Evolutionary conservation across 2,888 invertebrate species (phyloP).

Genomic region (Tetanocera ferruginea): DNA sequence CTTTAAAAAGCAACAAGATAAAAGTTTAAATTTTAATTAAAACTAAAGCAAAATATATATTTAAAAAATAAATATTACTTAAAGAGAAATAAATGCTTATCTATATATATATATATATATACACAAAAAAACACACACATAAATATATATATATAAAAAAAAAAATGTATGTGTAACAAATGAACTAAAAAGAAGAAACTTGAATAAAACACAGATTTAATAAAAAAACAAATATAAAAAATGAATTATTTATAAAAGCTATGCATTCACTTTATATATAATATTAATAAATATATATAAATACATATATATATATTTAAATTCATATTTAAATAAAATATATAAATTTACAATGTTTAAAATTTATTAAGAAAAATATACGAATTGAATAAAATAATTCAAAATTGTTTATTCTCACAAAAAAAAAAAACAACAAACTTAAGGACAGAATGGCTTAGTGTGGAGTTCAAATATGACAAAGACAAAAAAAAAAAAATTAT

Average conservation of each 20-base stretch:
- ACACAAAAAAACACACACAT: constrained; percentile 27
- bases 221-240: constrained; percentile 15
- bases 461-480: too few relatives aligned
- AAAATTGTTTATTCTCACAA: constrained; percentile 22
- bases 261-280: constrained; percentile 28
- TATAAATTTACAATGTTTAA: constrained; percentile 45
- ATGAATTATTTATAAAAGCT: constrained; percentile 24
- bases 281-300: constrained; percentile 31
- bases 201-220: constrained; percentile 28
- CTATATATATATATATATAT: constrained; percentile 39
- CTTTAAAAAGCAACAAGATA: constrained; percentile 27
- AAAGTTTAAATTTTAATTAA: constrained; percentile 31
- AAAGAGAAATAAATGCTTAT: constrained; percentile 32
- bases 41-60: constrained; percentile 32
- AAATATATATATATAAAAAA: constrained; percentile 35
- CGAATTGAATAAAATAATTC: constrained; percentile 30
- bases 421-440: constrained; percentile 10
- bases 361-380: constrained; percentile 36
- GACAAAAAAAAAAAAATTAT: too few relatives aligned
- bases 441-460: neutral
- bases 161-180: constrained; percentile 34
- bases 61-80: constrained; percentile 38
- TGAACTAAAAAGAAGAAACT: constrained; percentile 23
- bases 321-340: constrained; percentile 39
- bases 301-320: constrained; percentile 45